These are phyloP conservation scores for Arizona elegans DNA, from an alignment of 2,113 vertebrate genomes.

Conservation along the genomic window DNA sequence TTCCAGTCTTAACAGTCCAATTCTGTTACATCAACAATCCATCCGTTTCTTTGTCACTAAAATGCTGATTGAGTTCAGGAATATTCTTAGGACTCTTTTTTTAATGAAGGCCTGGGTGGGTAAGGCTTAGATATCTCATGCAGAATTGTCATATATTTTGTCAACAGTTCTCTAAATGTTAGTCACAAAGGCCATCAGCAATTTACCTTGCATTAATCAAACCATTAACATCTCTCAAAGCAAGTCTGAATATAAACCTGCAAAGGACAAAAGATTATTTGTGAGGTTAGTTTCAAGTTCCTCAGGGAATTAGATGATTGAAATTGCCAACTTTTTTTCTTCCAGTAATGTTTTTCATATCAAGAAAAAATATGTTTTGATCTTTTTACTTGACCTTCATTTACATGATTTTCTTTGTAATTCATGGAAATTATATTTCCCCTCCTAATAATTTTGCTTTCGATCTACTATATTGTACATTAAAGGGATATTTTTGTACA, in stretches of 20 bases:
- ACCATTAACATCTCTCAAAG: neutral
- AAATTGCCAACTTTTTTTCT: neutral
- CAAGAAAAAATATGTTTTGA: neutral
- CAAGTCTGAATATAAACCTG: neutral
- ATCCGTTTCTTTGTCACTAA: neutral
- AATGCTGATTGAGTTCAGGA: neutral
- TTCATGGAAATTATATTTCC: neutral
- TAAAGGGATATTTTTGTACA: neutral
- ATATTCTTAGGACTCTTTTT: neutral
- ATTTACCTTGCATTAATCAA: neutral
- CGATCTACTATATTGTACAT: neutral
- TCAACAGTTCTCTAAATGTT: neutral
- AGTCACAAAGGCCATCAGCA: neutral
- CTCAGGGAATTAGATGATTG: neutral
- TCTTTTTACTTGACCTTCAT: neutral
- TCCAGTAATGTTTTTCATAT: neutral
- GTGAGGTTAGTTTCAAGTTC: neutral
- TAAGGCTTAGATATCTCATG: neutral
- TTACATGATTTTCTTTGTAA: neutral
- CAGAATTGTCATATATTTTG: neutral
- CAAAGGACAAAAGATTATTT: neutral
- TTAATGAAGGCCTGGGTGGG: neutral
- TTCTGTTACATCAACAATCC: neutral
- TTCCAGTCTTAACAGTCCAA: neutral
- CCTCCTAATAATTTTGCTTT: neutral